Percentiles rank a stretch among this genome's conserved stretches.
Evolutionary conservation across 37 sponge, comb jelly and placozoan species (phyloP).

Genomic region (Axinella damicornis): DNA sequence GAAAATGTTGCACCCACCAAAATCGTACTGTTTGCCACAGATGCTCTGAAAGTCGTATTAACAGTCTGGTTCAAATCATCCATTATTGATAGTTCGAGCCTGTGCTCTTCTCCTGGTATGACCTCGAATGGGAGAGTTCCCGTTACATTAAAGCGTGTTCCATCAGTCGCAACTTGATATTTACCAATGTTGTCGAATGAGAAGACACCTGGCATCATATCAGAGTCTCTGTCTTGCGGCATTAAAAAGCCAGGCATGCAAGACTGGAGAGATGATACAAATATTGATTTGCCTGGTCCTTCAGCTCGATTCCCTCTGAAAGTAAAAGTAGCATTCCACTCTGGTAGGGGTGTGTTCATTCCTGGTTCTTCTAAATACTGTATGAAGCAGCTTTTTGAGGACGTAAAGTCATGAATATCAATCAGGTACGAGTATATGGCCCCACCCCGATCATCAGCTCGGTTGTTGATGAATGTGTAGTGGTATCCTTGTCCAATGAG

Average conservation of each 20-base stretch:
- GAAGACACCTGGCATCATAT: slow-evolving; percentile 4
- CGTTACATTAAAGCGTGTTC: background rate
- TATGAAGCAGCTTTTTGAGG: slow-evolving; percentile 53
- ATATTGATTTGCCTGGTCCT: slow-evolving; percentile 2
- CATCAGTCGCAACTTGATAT: slow-evolving; percentile 28
- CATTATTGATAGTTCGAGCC: background rate
- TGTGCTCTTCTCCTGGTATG: slow-evolving; percentile 17
- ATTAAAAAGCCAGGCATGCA: background rate
- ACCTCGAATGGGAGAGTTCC: background rate
- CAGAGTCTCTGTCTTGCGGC: no score
- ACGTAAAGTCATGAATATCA: slow-evolving; percentile 26
- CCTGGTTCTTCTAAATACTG: background rate
- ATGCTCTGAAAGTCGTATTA: background rate
- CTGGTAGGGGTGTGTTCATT: background rate
- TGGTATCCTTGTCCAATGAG: background rate
- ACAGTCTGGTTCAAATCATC: background rate
- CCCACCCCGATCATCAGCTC: slow-evolving; percentile 35
- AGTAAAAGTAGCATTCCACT: slow-evolving; percentile 17
- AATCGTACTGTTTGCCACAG: no score
- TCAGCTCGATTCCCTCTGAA: slow-evolving; percentile 35
- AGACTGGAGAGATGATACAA: slow-evolving; percentile 2
- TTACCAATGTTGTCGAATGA: background rate
- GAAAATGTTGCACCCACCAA: background rate
- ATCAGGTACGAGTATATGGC: slow-evolving; percentile 26
- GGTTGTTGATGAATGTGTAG: slow-evolving; percentile 25